Conservation (phyloP, 2,113 vertebrate species). For the Alethe castanea region DNA sequence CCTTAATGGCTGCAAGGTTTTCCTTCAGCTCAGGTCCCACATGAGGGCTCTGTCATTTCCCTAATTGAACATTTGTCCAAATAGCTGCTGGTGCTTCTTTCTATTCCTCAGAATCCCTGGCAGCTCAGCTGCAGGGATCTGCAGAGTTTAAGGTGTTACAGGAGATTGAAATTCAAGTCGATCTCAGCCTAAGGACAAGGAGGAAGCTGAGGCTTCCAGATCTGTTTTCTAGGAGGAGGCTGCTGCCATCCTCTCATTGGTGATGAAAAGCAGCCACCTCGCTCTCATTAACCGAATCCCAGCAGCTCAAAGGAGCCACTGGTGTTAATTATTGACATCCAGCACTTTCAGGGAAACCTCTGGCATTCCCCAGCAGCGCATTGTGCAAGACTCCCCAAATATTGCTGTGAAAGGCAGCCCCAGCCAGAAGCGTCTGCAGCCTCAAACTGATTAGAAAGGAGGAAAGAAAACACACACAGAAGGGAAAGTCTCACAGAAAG, state of each 20-base stretch:
- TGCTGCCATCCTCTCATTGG: background rate
- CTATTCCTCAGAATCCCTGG: background rate
- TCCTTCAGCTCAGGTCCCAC: background rate
- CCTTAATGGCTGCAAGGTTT: background rate
- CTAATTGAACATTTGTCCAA: background rate
- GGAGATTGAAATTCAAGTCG: background rate
- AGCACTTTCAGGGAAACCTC: background rate
- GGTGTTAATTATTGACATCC: background rate
- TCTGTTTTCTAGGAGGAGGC: fast-evolving
- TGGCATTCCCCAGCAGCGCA: fast-evolving
- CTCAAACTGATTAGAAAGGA: background rate
- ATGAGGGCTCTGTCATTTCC: background rate
- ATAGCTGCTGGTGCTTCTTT: background rate
- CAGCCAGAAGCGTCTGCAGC: background rate
- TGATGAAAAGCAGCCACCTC: background rate
- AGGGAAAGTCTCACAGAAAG: background rate
- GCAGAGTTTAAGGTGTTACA: background rate
- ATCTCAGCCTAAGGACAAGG: background rate
- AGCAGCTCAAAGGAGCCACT: background rate
- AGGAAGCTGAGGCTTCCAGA: background rate
- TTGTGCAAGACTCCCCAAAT: background rate
- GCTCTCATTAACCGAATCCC: background rate
- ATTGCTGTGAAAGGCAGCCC: background rate
- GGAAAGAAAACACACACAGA: background rate
- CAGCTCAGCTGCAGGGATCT: background rate